phyloP scores from a whole-genome alignment of 1,140 invertebrate genomes.

The Bombus fervidus region DNA sequence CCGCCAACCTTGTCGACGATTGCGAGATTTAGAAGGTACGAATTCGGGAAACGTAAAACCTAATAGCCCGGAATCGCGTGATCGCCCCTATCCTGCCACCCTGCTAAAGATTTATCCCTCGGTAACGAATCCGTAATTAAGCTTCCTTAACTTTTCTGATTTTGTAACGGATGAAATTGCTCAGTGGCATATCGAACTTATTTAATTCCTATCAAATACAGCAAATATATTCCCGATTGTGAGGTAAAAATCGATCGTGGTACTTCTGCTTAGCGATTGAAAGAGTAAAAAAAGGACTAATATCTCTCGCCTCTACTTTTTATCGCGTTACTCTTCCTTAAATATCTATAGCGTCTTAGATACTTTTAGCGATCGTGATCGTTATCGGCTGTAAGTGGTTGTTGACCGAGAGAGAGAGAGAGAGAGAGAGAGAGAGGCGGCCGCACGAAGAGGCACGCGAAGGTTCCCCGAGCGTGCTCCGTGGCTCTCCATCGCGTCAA shows the following conservation, averaged over 20 bases:
- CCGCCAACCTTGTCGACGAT: neutral
- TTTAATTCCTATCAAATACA: neutral
- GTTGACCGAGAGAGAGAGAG: neutral
- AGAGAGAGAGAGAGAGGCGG: neutral
- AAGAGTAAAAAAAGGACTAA: neutral
- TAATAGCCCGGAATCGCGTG: neutral
- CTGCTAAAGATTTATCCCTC: neutral
- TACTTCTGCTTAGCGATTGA: neutral
- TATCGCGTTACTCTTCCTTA: neutral
- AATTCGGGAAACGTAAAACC: slow-evolving; percentile 12
- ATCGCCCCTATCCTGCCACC: neutral
- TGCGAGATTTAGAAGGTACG: slow-evolving; percentile 12
- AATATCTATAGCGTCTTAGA: neutral
- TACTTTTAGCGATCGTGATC: neutral
- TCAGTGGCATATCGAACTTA: neutral
- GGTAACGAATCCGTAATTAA: neutral
- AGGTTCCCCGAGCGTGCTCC: neutral
- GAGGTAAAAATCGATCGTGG: neutral
- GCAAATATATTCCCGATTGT: neutral
- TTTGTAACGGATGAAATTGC: neutral
- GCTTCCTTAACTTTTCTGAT: neutral
- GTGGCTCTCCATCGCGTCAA: neutral
- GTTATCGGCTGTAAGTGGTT: slow-evolving; percentile 13
- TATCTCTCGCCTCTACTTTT: neutral
- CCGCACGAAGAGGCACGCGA: neutral